Evolutionary conservation across 2,113 vertebrate genomes (phyloP), one percentile per base, ranked within the genome.

Genomic region (Xyrauchen texanus): DNA sequence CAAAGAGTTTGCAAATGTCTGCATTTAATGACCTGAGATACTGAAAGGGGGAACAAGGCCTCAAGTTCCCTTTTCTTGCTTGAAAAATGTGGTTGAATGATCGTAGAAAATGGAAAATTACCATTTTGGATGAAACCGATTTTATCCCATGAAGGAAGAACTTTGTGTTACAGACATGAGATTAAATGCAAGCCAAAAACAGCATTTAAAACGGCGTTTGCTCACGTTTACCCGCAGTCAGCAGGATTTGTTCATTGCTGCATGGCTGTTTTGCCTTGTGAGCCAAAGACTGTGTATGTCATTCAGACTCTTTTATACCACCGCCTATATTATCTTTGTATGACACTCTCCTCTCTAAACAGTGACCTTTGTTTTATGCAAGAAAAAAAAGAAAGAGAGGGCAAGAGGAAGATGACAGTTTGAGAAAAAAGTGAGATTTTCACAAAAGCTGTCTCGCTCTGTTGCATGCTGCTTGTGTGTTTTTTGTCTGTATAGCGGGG

Each of bases 231-330:
- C 65, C 8, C 0, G 13, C n/a, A 73, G 70, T 42, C 58, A 5
- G 42, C 44, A 34, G 76, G 11, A 16, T 55, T 34, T n/a, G 15
- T 49, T 60, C 42, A 16, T 8, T 49, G 64, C 8, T 51, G 21
- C 34, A 55, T 44, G 63, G 1, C 6, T 49, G 47, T 49, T 49
- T 34, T 34, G 21, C 21, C 21, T 34, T 34, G 21, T 34, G 21
- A 34, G 21, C 21, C 21, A 34, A 34, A 52, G 51, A 9, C 9
- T 52, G 51, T 52, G 9, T 57, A 57, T 12, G 11, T 57, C 57
- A 77, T 72, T 80, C 12, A 65, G 49, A 65, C 67, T 77, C 60
- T 70, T 81, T 65, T 65, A 62, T 4, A 71, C 44, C 68, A 71
- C 64, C 60, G 61, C 52, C 52, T 9, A 47, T 53, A 52, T 82